Evolutionary conservation across 2,113 vertebrate genomes (phyloP), one percentile per base, ranked within the genome.

Genomic region (Siphamia tubifer): DNA sequence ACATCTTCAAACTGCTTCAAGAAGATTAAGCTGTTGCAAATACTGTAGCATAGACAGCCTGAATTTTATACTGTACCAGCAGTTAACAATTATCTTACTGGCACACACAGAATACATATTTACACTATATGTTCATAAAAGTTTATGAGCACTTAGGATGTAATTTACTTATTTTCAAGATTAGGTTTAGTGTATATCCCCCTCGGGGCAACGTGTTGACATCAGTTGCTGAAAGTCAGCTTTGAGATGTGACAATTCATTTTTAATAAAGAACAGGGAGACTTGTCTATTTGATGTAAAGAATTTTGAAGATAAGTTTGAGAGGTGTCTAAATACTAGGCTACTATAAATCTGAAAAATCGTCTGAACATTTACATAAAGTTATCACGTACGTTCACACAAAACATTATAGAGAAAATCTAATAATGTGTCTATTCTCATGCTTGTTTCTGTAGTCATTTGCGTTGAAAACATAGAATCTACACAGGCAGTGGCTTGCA

Each of bases 391-490:
- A 13, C 24, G n/a, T n/a, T n/a, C n/a, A n/a, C n/a, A n/a, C n/a
- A n/a, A n/a, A n/a, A n/a, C n/a, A n/a, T n/a, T n/a, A n/a, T n/a
- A n/a, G 45, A 19, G 16, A 8, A 45, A 23, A 42, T 60, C 74
- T 75, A 75, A 82, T 69, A 21, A 60, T 30, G 52, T 56, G 17
- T 38, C 49, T 2, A 23, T 81, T 85, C 74, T 79, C 77, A 84
- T 83, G 79, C 68, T 62, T 69, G 35, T 77, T 85, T 62, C 79
- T 74, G 24, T 56, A 66, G 65, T 49, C 42, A 47, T 74, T 83
- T 88, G 77, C 63, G 61, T 68, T 53, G 55, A 74, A 82, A 86
- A 74, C 68, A 35, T 58, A 32, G 53, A 56, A 74, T n/a, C 74
- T 69, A 55, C 62, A 70, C 63, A 74, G 65, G 58, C 80, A 85